Base-by-base conservation (phyloP, 2,113 vertebrate species). In the Salminus brasiliensis region DNA sequence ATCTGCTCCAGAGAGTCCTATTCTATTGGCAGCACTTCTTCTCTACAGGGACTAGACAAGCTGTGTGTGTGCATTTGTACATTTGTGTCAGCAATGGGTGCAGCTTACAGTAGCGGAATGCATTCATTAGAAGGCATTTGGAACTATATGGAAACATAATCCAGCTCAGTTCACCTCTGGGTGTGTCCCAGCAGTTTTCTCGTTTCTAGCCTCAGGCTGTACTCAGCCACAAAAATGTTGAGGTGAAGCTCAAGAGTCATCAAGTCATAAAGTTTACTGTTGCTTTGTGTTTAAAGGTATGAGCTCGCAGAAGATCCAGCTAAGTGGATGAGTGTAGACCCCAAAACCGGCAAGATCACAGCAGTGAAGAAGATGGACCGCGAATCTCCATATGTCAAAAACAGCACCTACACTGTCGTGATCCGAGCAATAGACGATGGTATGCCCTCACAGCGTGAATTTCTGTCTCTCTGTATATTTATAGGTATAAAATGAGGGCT, bases 361-460 rank as follows among this genome's bases (percentile, higher is more conserved):
- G 52, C 93, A n/a, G 12, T 12, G 8, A 70, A 90, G 83, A 91
- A 76, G 43, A 86, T 95, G 82, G 94, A 95, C 85, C 84, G 88
- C 41, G 95, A 96, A 76, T 95, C 94, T 0, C 81, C 86, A 0
- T 79, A 82, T 30, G 90, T 95, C 12, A 82, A 89, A 0, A 4
- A 89, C 0, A 87, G 67, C 36, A 36, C 87, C 55, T 96, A 97
- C 60, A 83, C 36, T 11, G n/a, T 95, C 4, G 0, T 91, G 0
- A 49, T 93, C 1, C 82, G 52, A 0, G 94, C 94, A 2, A 27
- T 89, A 36, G 95, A 95, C 69, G 16, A 91, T 2, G 95, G 95
- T 95, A 92, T 80, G 84, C 70, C 65, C 47, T 0, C 25, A 0
- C 8, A 16, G 1, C 4, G 25, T 34, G 36, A 0, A 66, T 41